These are phyloP conservation scores for Callimorpha dominula DNA, from an alignment of 2,888 invertebrate species.

Conservation along the genomic window DNA sequence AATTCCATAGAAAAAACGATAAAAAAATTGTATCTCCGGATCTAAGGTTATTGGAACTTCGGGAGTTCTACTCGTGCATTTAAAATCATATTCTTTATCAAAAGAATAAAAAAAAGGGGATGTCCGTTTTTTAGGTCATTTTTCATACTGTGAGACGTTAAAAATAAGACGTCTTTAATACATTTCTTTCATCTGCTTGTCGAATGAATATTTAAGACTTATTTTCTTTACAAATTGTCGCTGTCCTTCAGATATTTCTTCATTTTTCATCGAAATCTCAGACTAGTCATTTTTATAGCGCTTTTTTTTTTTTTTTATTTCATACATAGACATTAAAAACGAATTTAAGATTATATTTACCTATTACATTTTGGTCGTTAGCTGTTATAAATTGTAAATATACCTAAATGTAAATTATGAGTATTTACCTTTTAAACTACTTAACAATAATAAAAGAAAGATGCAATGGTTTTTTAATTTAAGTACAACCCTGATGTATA, in stretches of 20 bases:
- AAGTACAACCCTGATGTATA: conserved; percentile 56
- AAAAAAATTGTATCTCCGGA: too few relatives aligned
- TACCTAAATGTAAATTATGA: conserved; percentile 20
- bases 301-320: conserved; percentile 6
- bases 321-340: conserved; percentile 39
- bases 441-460: conserved; percentile 18
- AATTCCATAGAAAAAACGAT: too few relatives aligned
- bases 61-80: too few relatives aligned
- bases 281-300: conserved; percentile 42
- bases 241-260: not conserved
- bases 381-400: conserved; percentile 44
- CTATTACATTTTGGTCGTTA: not conserved
- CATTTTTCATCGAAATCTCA: conserved; percentile 31
- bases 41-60: too few relatives aligned
- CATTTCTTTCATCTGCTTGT: not conserved
- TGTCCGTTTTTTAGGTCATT: too few relatives aligned
- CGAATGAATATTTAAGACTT: not conserved
- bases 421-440: conserved; percentile 18
- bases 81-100: too few relatives aligned
- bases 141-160: too few relatives aligned
- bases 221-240: conserved; percentile 5
- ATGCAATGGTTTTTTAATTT: conserved; percentile 64
- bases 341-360: conserved; percentile 22
- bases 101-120: too few relatives aligned
- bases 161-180: not conserved